Conservation (phyloP, 2,797 vertebrate genomes). For the Ceryle rudis region DNA sequence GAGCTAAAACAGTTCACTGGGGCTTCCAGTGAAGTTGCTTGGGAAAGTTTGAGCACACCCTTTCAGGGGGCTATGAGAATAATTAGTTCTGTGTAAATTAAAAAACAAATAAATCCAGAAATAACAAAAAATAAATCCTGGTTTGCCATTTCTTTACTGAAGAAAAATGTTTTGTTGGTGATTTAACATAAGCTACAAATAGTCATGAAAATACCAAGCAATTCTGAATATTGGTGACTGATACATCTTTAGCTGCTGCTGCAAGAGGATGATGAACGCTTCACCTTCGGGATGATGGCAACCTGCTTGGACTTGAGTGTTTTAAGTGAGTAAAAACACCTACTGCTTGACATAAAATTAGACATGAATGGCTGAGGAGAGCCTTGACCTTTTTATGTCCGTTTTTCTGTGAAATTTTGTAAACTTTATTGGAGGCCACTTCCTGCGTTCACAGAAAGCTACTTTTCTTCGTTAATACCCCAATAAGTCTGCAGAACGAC, state of each 20-base stretch:
- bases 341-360: neutral
- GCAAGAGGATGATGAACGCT: neutral
- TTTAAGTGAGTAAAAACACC: neutral
- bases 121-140: neutral
- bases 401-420: conserved; percentile 52
- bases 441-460: conserved; percentile 59
- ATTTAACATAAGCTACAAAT: fast-evolving
- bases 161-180: neutral
- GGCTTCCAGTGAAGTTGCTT: neutral
- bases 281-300: neutral
- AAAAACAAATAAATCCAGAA: neutral
- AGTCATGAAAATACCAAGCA: fast-evolving
- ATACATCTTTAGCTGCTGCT: neutral
- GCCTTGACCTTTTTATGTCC: conserved; percentile 16
- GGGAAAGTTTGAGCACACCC: neutral
- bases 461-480: neutral
- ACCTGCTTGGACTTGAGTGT: neutral
- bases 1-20: neutral
- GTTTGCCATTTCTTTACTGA: neutral
- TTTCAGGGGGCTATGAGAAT: neutral
- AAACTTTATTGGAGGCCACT: conserved; percentile 49
- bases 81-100: neutral
- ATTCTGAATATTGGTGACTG: neutral
- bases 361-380: neutral
- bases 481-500: neutral